Base-by-base conservation (phyloP, 2,113 vertebrate species). In the Pteruthius melanotis region DNA sequence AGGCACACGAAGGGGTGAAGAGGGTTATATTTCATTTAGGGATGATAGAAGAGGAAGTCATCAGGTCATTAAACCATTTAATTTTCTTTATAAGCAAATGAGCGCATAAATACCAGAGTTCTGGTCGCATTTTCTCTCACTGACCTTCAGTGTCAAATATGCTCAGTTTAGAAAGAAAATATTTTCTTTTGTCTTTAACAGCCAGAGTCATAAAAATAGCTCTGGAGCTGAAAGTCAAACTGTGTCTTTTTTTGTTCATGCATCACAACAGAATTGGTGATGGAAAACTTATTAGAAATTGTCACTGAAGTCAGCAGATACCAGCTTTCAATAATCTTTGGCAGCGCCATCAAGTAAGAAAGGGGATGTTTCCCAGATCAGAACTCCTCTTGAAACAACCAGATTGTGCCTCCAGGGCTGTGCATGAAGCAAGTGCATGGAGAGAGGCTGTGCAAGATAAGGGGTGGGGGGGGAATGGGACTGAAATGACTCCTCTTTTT, bases 221-320 rank as follows among this genome's bases (percentile, higher is more conserved):
- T 90, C 56, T 3, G 4, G 76, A 87, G 85, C 50, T 87, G 78
- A 86, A 93, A 94, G 90, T 80, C 90, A 94, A 83, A 65, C 54
- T 40, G 53, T 61, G 44, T 26, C 95, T 80, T 54, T 95, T 94
- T 91, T 44, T 81, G 42, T 50, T 92, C 85, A 40, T 39, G 64
- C 60, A 95, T 86, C 95, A 80, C 90, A 88, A 71, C 33, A 96
- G 88, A 90, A 94, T 90, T 61, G 86, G 75, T 90, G 83, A 72
- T 90, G 88, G 92, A 50, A 90, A 96, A 92, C 68, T 83, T 93
- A 94, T 86, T 35, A 93, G 92, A 63, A 86, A 93, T 81, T 95
- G 88, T 86, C 71, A 60, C 64, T 71, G 79, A 63, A 93, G 60
- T 90, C 90, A 94, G 94, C 85, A 93, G 79, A 90, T 89, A 56